These are phyloP conservation scores for Allobates femoralis DNA, from an alignment of 2,797 vertebrate species.

Conservation along the genomic window DNA sequence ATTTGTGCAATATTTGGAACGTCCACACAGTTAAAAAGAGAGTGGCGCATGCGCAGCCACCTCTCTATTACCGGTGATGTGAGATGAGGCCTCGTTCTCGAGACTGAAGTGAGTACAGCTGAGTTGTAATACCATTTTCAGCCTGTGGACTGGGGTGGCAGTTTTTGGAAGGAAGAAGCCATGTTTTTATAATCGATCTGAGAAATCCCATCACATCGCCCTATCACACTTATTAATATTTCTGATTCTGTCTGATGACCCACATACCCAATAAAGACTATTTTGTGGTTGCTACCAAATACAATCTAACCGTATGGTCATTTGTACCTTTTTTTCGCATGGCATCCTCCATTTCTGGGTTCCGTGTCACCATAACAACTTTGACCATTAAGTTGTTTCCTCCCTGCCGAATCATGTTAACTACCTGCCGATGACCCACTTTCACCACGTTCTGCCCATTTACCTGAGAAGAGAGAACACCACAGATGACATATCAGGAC, in stretches of 20 bases:
- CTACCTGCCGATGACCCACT: conserved; percentile 92
- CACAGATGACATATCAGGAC: neutral
- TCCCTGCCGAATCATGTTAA: conserved; percentile 95
- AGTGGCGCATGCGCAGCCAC: no score
- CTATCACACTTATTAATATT: neutral
- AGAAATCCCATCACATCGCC: neutral
- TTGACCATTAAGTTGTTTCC: conserved; percentile 95
- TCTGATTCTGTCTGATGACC: neutral
- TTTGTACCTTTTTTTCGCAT: conserved; percentile 86
- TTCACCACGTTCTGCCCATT: conserved; percentile 95
- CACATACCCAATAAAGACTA: neutral
- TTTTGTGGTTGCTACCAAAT: neutral
- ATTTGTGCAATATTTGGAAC: neutral
- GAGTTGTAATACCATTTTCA: no score
- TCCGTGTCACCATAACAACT: conserved; percentile 94
- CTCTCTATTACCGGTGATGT: no score
- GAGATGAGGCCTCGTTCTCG: no score
- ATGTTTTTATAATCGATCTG: no score
- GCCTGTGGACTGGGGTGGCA: no score
- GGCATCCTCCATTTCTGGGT: conserved; percentile 92
- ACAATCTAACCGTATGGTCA: neutral
- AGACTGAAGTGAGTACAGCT: no score
- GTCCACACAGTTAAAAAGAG: no score
- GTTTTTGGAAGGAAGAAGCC: no score
- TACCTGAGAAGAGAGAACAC: conserved; percentile 75